Evolutionary conservation across 2,888 invertebrate genomes (phyloP).

Genomic region (Xestia sexstrigata): DNA sequence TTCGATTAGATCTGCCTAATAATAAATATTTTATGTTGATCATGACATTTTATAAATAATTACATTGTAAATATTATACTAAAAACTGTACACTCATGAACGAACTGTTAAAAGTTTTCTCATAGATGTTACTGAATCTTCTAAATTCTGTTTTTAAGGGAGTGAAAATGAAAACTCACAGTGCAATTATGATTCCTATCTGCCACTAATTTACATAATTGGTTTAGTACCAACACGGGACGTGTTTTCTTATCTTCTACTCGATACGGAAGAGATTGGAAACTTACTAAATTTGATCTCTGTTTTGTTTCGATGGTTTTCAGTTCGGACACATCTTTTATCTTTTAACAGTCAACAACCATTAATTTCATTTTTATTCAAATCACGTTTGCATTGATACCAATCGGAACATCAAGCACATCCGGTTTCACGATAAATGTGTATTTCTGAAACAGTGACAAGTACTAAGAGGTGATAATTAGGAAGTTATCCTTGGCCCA

Average conservation of each 20-base stretch:
- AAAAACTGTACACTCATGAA: not conserved
- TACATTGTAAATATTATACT: not conserved
- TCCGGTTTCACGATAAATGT: not conserved
- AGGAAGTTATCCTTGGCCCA: not conserved
- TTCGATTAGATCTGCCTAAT: constrained; percentile 42
- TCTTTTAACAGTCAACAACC: not conserved
- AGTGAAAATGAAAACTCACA: not conserved
- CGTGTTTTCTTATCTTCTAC: not conserved
- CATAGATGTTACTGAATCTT: not conserved
- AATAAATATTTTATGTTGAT: constrained; percentile 27
- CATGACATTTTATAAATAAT: constrained; percentile 31
- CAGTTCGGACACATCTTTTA: not conserved
- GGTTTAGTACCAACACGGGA: not conserved
- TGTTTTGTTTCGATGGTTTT: not conserved
- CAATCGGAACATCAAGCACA: not conserved
- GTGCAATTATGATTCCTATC: not conserved
- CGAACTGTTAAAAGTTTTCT: not conserved
- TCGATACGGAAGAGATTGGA: not conserved
- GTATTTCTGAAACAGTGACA: not conserved
- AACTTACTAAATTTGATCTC: not conserved
- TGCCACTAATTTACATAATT: not conserved
- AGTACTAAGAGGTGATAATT: not conserved
- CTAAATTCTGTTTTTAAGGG: not conserved
- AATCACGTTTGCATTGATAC: not conserved
- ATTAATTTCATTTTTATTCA: not conserved